Percentiles rank a stretch among this genome's conserved stretches.
Evolutionary conservation across 2,888 invertebrate species (phyloP).

Genomic region (Iselma pallidipennis): DNA sequence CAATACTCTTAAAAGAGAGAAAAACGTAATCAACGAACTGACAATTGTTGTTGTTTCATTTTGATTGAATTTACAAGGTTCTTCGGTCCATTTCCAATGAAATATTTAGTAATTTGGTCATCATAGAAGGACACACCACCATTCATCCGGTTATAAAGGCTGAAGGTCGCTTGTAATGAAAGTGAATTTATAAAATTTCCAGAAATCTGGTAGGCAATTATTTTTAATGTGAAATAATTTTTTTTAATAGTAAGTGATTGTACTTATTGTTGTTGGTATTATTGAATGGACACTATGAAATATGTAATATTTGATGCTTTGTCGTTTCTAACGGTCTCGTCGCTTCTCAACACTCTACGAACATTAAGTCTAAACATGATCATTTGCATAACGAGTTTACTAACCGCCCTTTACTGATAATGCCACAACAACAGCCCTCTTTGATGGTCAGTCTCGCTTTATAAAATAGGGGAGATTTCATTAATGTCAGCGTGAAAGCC

Average conservation of each 20-base stretch:
- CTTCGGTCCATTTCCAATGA: too few relatives aligned
- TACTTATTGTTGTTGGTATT: too few relatives aligned
- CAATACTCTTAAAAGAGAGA: neutral
- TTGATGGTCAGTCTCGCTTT: neutral
- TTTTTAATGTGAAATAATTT: too few relatives aligned
- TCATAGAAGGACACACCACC: too few relatives aligned
- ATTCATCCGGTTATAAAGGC: too few relatives aligned
- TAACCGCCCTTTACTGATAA: constrained; percentile 16
- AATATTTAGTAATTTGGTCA: too few relatives aligned
- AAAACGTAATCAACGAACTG: neutral
- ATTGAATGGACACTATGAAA: neutral
- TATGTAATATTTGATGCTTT: neutral
- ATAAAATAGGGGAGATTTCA: neutral
- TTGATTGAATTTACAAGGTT: too few relatives aligned
- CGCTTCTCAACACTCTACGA: neutral
- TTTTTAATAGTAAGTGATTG: too few relatives aligned
- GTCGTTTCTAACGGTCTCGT: neutral
- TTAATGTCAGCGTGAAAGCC: neutral
- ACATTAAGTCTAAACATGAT: constrained; percentile 19
- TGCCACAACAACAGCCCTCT: neutral
- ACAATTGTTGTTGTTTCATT: too few relatives aligned
- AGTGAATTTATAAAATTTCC: too few relatives aligned
- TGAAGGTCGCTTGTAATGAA: too few relatives aligned
- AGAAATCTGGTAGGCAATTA: too few relatives aligned
- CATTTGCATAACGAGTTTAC: constrained; percentile 26